These are phyloP conservation scores for Engraulis encrasicolus DNA, from an alignment of 2,113 vertebrate species.

Conservation along the genomic window DNA sequence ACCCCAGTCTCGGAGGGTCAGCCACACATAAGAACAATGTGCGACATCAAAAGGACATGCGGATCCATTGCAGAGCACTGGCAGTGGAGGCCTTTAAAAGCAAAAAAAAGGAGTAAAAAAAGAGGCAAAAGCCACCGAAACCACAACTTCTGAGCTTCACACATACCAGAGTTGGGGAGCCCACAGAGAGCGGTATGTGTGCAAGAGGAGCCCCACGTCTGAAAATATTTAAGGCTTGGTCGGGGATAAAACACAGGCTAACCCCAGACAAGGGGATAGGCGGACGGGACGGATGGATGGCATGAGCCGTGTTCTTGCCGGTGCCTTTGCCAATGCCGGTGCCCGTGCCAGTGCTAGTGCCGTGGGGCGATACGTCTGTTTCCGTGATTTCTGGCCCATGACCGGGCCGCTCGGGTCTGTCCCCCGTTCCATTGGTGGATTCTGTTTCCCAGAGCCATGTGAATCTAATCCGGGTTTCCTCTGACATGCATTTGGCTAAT, in stretches of 20 bases:
- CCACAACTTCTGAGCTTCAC: conserved; percentile 68
- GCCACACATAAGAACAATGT: conserved; percentile 52
- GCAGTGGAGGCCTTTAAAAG: conserved; percentile 40
- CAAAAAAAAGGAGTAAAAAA: too few species aligned
- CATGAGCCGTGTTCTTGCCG: neutral
- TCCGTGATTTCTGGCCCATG: too few species aligned
- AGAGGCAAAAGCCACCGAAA: conserved; percentile 36
- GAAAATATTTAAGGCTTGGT: conserved; percentile 72
- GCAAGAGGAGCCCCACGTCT: conserved; percentile 61
- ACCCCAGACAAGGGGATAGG: conserved; percentile 51
- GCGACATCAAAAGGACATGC: conserved; percentile 41
- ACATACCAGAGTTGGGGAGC: conserved; percentile 64
- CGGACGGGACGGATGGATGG: too few species aligned
- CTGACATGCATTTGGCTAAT: conserved; percentile 72
- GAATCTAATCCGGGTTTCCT: conserved; percentile 72
- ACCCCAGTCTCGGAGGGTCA: conserved; percentile 43
- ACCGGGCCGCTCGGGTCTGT: conserved; percentile 40
- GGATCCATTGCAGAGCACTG: conserved; percentile 43
- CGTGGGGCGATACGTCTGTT: neutral
- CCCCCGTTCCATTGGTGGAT: conserved; percentile 69
- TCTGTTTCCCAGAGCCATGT: conserved; percentile 65
- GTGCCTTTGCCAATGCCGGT: neutral
- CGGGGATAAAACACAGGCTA: conserved; percentile 71
- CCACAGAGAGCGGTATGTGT: conserved; percentile 60
- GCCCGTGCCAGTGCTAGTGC: neutral